Percentiles rank a stretch among this genome's conserved stretches.
phyloP scores from a whole-genome alignment of 2,113 vertebrate species.

The Etia nguti region DNA sequence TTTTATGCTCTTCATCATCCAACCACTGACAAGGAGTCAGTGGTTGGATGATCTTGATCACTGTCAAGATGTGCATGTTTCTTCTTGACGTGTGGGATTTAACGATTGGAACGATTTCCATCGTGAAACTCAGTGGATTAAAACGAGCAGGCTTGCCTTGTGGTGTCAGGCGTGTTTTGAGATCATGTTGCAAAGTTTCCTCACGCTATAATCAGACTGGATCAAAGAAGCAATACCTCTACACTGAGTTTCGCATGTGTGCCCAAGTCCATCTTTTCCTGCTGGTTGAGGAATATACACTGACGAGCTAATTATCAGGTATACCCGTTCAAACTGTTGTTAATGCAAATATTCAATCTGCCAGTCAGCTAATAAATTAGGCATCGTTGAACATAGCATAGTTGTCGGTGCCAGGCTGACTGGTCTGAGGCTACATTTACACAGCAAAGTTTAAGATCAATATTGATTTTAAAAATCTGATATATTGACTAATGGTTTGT shows the following conservation, averaged over 20 bases:
- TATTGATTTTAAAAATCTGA: neutral
- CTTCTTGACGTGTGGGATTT: neutral
- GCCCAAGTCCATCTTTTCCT: neutral
- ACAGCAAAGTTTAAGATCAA: neutral
- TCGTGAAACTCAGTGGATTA: neutral
- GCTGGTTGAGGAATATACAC: neutral
- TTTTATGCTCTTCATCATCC: neutral
- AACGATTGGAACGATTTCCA: neutral
- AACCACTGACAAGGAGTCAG: neutral
- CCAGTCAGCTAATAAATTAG: neutral
- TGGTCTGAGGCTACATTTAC: neutral
- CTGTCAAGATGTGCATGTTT: neutral
- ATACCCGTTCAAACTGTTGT: neutral
- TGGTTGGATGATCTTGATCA: neutral
- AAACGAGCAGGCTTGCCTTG: neutral
- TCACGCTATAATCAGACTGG: neutral
- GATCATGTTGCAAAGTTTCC: neutral
- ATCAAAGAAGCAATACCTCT: neutral
- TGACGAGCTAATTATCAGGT: neutral
- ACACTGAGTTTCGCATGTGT: neutral
- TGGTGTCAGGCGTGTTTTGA: neutral
- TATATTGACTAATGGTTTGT: neutral
- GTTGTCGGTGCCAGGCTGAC: rapidly evolving
- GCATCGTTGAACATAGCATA: neutral
- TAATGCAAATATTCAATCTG: neutral